These are phyloP conservation scores for Thelaira solivaga DNA, from an alignment of 2,888 invertebrate genomes.

Conservation along the genomic window DNA sequence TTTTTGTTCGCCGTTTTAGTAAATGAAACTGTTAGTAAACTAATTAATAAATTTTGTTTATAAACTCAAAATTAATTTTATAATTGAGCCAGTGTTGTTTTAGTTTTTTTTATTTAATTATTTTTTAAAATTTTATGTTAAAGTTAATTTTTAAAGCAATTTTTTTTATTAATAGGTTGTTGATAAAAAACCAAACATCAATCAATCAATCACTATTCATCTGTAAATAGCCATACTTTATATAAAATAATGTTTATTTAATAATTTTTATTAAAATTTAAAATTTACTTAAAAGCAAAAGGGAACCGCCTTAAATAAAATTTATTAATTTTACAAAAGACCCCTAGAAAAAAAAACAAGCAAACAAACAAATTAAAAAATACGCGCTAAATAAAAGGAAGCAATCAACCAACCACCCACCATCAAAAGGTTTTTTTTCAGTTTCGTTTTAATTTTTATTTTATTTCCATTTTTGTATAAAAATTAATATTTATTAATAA, in stretches of 20 bases:
- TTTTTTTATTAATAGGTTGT: slow-evolving; percentile 47
- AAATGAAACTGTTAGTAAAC: too few relatives aligned
- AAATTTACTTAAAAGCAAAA: slow-evolving; percentile 22
- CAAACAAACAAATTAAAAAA: not conserved
- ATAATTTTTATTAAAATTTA: slow-evolving; percentile 19
- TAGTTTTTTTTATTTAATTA: too few relatives aligned
- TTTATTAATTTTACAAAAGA: too few relatives aligned
- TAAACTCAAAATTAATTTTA: too few relatives aligned
- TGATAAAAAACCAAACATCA: slow-evolving; percentile 22
- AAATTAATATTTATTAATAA: slow-evolving; percentile 6
- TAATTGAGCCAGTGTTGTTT: too few relatives aligned
- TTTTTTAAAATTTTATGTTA: too few relatives aligned
- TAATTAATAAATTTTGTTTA: too few relatives aligned
- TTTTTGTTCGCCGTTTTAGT: too few relatives aligned
- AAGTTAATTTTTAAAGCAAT: too few relatives aligned
- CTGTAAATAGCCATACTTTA: slow-evolving; percentile 59
- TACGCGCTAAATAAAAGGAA: slow-evolving; percentile 1
- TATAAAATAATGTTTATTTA: slow-evolving; percentile 32
- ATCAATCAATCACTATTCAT: slow-evolving; percentile 50
- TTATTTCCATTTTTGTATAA: not conserved
- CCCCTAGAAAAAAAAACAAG: not conserved
- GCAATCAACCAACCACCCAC: too few relatives aligned
- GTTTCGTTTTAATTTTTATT: too few relatives aligned
- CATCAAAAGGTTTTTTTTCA: too few relatives aligned
- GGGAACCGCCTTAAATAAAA: not conserved